These are phyloP conservation scores for Melinopterus prodromus DNA, from an alignment of 2,888 invertebrate genomes.

Conservation along the genomic window DNA sequence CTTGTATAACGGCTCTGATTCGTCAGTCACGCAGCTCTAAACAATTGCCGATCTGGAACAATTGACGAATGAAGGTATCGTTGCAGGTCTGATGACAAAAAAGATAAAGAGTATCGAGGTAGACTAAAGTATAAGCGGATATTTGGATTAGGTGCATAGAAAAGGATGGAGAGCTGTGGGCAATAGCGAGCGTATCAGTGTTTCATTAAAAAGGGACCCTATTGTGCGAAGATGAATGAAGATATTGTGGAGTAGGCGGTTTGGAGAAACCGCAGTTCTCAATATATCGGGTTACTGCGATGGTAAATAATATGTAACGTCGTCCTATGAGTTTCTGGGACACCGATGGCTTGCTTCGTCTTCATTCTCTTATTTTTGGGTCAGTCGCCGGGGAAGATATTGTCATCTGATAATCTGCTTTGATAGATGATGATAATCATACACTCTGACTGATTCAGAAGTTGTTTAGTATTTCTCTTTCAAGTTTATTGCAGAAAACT, in stretches of 20 bases:
- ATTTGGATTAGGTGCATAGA: neutral
- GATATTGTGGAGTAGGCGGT: slow-evolving; percentile 35
- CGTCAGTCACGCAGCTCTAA: neutral
- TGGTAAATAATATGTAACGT: slow-evolving; percentile 17
- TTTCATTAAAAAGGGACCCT: slow-evolving; percentile 21
- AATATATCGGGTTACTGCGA: slow-evolving; percentile 52
- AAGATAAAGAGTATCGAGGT: slow-evolving; percentile 1
- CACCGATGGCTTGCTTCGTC: neutral
- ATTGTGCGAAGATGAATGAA: slow-evolving; percentile 34
- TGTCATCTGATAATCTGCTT: no score
- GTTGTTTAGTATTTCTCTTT: no score
- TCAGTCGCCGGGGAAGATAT: no score
- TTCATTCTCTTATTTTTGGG: no score
- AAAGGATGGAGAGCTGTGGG: neutral
- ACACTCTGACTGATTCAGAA: no score
- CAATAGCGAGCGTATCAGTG: neutral
- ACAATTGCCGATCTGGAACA: slow-evolving; percentile 10
- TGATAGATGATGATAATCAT: no score
- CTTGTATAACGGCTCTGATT: neutral
- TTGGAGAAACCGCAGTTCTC: slow-evolving; percentile 49
- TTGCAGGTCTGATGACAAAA: slow-evolving; percentile 8
- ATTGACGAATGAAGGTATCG: slow-evolving; percentile 10
- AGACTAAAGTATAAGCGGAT: neutral
- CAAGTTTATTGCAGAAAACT: no score
- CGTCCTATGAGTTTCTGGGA: neutral